phyloP scores from a whole-genome alignment of 2,797 vertebrate genomes.

The Choloepus didactylus region DNA sequence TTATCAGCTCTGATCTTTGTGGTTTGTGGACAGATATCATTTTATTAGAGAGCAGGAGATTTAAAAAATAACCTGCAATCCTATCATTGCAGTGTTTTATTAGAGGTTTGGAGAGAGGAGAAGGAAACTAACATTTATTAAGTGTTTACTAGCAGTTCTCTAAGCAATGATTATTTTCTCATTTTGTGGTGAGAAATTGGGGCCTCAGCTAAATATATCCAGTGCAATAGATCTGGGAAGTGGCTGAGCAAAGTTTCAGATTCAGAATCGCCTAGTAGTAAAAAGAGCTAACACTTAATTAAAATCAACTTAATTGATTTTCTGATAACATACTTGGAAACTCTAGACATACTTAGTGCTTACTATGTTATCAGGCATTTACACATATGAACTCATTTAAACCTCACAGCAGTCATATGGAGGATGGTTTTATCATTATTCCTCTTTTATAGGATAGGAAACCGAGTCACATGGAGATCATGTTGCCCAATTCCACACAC shows the following conservation, averaged over 20 bases:
- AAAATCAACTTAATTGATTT: too few relatives aligned
- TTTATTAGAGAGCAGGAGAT: constrained; percentile 59
- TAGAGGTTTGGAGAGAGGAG: constrained; percentile 7
- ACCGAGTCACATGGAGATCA: not conserved
- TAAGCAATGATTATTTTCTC: not conserved
- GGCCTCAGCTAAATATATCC: not conserved
- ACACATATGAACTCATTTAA: not conserved
- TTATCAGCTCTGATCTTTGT: constrained; percentile 60
- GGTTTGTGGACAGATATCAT: constrained; percentile 51
- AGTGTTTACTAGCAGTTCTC: not conserved
- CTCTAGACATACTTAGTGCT: not conserved
- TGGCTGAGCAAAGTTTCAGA: not conserved
- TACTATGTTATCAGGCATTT: not conserved
- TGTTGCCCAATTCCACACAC: not conserved
- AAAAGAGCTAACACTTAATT: not conserved
- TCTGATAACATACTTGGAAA: too few relatives aligned
- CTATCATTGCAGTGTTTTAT: not conserved
- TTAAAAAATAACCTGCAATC: not conserved
- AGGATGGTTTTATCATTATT: not conserved
- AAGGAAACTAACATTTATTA: constrained; percentile 2
- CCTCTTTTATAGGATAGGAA: not conserved
- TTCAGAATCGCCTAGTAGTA: not conserved
- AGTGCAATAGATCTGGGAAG: not conserved
- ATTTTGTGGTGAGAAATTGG: constrained; percentile 15
- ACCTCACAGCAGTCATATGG: not conserved